Percentiles rank a stretch among this genome's conserved stretches.
phyloP scores from a whole-genome alignment of 2,888 invertebrate genomes.

The Notodromas monacha region DNA sequence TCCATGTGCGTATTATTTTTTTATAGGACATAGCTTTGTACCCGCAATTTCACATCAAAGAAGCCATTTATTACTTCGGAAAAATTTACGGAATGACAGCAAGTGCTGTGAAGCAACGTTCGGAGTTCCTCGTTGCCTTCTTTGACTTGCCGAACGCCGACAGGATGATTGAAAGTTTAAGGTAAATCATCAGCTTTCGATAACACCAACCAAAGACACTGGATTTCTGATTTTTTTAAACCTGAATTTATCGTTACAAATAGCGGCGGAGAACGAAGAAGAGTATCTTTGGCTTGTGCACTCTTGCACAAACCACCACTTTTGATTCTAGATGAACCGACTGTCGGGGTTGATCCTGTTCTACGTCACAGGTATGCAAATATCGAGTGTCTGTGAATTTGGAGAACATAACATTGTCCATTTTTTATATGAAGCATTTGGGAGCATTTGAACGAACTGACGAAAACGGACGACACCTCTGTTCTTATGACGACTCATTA shows the following conservation, averaged over 20 bases:
- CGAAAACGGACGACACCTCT: slow-evolving; percentile 59
- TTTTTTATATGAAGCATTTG: slow-evolving; percentile 40
- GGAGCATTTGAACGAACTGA: slow-evolving; percentile 66
- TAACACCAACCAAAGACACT: no score
- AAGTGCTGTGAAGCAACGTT: slow-evolving; percentile 12
- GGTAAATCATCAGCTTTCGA: no score
- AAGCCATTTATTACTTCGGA: slow-evolving; percentile 17
- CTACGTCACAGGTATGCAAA: slow-evolving; percentile 17
- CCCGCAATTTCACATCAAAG: slow-evolving; percentile 27
- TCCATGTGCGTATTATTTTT: no score
- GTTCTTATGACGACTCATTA: slow-evolving; percentile 86
- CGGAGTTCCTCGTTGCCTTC: slow-evolving; percentile 15
- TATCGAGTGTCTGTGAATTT: no score
- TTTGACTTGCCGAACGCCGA: slow-evolving; percentile 15
- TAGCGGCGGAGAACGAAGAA: slow-evolving; percentile 16
- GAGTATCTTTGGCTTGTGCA: slow-evolving; percentile 16
- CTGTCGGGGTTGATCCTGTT: slow-evolving; percentile 18
- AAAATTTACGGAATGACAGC: slow-evolving; percentile 14
- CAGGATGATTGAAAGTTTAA: slow-evolving; percentile 14
- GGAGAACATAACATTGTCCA: no score
- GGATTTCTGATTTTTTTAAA: no score
- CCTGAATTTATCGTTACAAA: slow-evolving; percentile 6
- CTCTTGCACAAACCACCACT: slow-evolving; percentile 16
- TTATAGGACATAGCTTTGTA: slow-evolving; percentile 54
- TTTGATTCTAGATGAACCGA: slow-evolving; percentile 18